Evolutionary conservation across 1,140 invertebrate genomes (phyloP), one percentile per base, ranked within the genome.

Genomic region (Contarinia nasturtii): DNA sequence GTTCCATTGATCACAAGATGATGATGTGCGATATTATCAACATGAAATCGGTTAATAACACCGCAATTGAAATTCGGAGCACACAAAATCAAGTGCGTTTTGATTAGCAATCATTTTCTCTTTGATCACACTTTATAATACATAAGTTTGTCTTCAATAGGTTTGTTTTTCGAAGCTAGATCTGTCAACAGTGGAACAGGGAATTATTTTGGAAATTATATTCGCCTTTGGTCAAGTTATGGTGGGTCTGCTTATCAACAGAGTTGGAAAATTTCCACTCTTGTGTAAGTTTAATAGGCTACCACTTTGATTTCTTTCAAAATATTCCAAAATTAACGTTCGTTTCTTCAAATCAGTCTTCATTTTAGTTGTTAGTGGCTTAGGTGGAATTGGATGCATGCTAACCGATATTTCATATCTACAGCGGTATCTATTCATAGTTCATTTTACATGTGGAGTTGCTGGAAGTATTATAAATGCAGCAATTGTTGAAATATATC

Each of bases 401-500:
- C 33, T 37, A 12, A 38, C 48, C 14, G 27, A 47, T 12, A 46
- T 42, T 7, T 51, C 53, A 8, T 11, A 48, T 12, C 2, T 54
- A 11, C 45, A 49, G 2, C 48, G 49, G 18, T 54, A 50, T 47
- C 40, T 52, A 2, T 48, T 48, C 20, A 38, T 53, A n/a, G 27
- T 53, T 7, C 20, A 54, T 15, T 41, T 55, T 7, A 47, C 51
- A 11, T 52, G 51, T 48, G 56, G 56, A 7, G 19, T 52, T n/a
- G 53, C 53, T 40, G 52, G 53, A 14, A 53, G 45, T 22, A 52
- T 61, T 27, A 43, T 59, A 11, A 59, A 53, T 50, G 51, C 57
- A 17, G 51, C 52, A 21, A 52, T 54, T n/a, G 57, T 59, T 1
- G 57, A 59, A 47, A 37, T 61, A 21, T 58, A 52, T 46, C 59